These are phyloP conservation scores for Drosophila willistoni DNA, from an alignment of 1,140 invertebrate species.

Conservation along the genomic window DNA sequence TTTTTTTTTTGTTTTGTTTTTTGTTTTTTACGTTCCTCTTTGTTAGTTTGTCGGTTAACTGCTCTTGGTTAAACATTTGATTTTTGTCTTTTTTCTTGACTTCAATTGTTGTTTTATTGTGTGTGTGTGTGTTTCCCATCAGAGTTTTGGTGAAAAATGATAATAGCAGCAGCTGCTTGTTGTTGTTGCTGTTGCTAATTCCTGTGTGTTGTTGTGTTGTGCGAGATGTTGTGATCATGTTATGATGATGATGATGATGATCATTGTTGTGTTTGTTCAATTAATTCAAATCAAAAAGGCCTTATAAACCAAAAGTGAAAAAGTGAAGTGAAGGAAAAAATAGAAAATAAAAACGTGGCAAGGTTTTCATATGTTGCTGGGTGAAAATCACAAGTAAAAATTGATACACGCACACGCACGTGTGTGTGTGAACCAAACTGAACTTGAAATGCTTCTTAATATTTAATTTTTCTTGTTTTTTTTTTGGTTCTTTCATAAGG, in stretches of 20 bases:
- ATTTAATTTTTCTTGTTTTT: neutral
- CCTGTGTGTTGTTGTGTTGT: neutral
- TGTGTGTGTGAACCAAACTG: constrained; percentile 27
- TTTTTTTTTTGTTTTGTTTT: neutral
- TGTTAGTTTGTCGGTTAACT: too few relatives aligned
- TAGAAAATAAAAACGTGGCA: neutral
- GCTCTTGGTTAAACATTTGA: neutral
- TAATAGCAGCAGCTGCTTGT: neutral
- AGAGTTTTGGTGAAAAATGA: neutral
- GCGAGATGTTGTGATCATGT: too few relatives aligned
- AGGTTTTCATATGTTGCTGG: constrained; percentile 10
- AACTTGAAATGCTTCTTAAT: constrained; percentile 57
- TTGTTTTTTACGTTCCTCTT: too few relatives aligned
- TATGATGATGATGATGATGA: neutral
- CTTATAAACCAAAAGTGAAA: constrained; percentile 10
- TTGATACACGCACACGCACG: constrained; percentile 4
- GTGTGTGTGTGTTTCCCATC: too few relatives aligned
- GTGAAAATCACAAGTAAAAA: constrained; percentile 12
- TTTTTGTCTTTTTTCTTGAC: neutral
- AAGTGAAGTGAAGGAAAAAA: neutral
- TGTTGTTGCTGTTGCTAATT: neutral
- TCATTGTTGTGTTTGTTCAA: neutral
- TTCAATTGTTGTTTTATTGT: neutral
- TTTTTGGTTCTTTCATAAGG: neutral
- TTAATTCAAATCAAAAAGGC: constrained; percentile 8